A percentile compares a stretch with the other conserved stretches of the same genome.
Conservation (phyloP, 2,888 invertebrate species). For the Hypsopygia costalis region DNA sequence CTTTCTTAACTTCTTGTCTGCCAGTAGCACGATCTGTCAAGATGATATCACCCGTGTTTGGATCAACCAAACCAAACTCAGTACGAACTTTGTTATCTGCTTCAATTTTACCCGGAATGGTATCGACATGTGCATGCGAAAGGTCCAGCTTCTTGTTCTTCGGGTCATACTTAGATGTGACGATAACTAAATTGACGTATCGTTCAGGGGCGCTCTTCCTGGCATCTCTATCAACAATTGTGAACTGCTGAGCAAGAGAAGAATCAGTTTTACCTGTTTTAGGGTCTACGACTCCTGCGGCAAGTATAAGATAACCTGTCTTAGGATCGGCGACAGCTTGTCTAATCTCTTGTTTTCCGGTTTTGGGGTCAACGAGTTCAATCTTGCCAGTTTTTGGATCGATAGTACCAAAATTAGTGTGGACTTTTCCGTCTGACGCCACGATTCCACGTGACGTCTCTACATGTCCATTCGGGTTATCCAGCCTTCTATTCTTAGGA, state of each 20-base stretch:
- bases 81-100: constrained; percentile 74
- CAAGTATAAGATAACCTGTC: constrained; percentile 77
- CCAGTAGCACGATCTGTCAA: constrained; percentile 80
- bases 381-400: constrained; percentile 78
- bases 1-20: constrained; percentile 79
- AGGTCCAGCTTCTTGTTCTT: constrained; percentile 65
- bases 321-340: constrained; percentile 79
- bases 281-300: constrained; percentile 78
- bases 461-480: constrained; percentile 73
- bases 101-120: constrained; percentile 46
- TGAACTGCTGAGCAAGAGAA: constrained; percentile 73
- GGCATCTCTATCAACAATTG: constrained; percentile 56
- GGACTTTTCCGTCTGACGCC: constrained; percentile 62
- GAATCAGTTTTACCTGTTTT: constrained; percentile 78
- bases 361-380: constrained; percentile 76
- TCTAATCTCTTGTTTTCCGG: constrained; percentile 79
- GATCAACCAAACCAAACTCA: constrained; percentile 77
- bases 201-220: constrained; percentile 49
- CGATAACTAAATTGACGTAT: constrained; percentile 61
- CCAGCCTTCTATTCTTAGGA: constrained; percentile 74
- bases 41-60: constrained; percentile 74
- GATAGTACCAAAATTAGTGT: constrained; percentile 74
- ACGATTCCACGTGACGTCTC: constrained; percentile 72
- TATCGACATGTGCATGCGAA: constrained; percentile 59
- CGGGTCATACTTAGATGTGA: constrained; percentile 77